Conservation (phyloP, 1,140 invertebrate genomes). For the Camponotus vicinus region DNA sequence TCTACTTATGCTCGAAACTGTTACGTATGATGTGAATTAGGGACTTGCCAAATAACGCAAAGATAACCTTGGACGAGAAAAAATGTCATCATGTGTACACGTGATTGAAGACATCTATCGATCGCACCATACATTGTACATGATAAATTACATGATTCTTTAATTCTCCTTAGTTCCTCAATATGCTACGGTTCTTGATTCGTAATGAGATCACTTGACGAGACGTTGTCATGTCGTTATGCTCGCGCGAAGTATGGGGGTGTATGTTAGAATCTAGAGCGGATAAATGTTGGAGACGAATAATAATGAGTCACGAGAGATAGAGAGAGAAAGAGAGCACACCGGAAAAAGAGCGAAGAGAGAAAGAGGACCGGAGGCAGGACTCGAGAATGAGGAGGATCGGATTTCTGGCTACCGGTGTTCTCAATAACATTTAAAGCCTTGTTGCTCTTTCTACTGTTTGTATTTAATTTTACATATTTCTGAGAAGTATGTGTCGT, state of each 20-base stretch:
- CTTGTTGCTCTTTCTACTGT: background rate
- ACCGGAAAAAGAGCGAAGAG: background rate
- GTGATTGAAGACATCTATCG: conserved; percentile 18
- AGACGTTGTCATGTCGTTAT: conserved; percentile 1
- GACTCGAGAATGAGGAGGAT: conserved; percentile 63
- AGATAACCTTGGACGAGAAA: conserved; percentile 64
- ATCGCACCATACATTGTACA: conserved; percentile 4
- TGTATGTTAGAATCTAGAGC: conserved; percentile 55
- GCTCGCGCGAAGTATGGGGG: background rate
- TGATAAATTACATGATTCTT: background rate
- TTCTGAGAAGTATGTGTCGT: background rate
- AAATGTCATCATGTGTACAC: conserved; percentile 28
- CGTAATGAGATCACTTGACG: conserved; percentile 7
- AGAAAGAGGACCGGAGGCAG: conserved; percentile 44
- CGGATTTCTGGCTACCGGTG: conserved; percentile 74
- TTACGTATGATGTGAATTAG: conserved; percentile 14
- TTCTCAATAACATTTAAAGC: conserved; percentile 59
- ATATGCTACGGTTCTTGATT: background rate
- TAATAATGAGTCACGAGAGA: conserved; percentile 46
- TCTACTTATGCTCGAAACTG: background rate
- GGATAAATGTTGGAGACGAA: conserved; percentile 52
- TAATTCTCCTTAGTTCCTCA: background rate
- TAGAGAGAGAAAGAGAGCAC: background rate
- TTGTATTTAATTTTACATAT: conserved; percentile 11
- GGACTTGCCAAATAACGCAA: conserved; percentile 31